Evolutionary conservation across 2,113 vertebrate species (phyloP), one percentile per base, ranked within the genome.

Genomic region (Anhinga rufa): DNA sequence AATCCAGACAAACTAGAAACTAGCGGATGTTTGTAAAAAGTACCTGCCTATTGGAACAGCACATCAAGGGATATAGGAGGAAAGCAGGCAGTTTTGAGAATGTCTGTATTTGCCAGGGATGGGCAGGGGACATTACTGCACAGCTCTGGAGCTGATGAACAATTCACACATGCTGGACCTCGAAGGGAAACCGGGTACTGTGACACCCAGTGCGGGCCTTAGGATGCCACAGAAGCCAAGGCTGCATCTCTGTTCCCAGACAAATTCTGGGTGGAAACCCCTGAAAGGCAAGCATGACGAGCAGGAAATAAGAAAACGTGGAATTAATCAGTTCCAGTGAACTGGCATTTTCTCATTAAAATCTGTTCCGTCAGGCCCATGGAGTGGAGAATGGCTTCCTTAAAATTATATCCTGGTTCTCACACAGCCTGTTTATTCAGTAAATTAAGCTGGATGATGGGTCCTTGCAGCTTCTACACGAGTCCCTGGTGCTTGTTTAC

Each of bases 261-360:
- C 1, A 1, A 89, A 70, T 9, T 22, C 20, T 62, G 62, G 3
- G 36, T 88, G 71, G 57, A 60, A 92, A 60, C 2, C 2, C 36
- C 22, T 1, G 4, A 57, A 86, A 89, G 40, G 70, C 85, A 79
- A 85, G 72, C 32, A n/a, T 32, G 49, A 49, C 0, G 1, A 92
- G 34, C 57, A 86, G 85, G 87, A 93, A 92, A 54, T 46, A 89
- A 74, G 54, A 91, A 79, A 87, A 95, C 65, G 46, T 85, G 75
- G 70, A 94, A 58, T 82, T 79, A 83, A 90, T 93, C 79, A 42
- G 68, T 83, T 95, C 64, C 82, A 88, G 42, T 70, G 79, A 95
- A 86, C 34, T 72, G 88, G 19, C 38, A 54, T 90, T 95, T 94
- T 92, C 92, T 93, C 75, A 83, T 92, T 92, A 95, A 94, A 80